phyloP scores from a whole-genome alignment of 2,888 invertebrate genomes.

The Drosophila birchii region DNA sequence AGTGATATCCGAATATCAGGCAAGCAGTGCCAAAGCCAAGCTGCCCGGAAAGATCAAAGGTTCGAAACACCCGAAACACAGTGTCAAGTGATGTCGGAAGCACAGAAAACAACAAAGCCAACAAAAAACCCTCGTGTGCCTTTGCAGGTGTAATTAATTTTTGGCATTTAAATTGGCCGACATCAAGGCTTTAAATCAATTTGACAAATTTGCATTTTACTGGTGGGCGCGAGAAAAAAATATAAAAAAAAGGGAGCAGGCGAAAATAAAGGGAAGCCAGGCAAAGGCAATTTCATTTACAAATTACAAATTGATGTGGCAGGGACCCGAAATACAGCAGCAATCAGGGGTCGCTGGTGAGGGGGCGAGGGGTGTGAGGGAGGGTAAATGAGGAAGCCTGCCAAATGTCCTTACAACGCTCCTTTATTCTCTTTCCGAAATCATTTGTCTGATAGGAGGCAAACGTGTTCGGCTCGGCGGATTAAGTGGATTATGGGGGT shows the following conservation, averaged over 20 bases:
- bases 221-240: constrained; percentile 21
- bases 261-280: constrained; percentile 41
- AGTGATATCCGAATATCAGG: constrained; percentile 19
- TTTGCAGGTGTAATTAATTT: constrained; percentile 72
- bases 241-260: constrained; percentile 14
- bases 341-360: constrained; percentile 23
- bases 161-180: constrained; percentile 70
- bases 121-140: constrained; percentile 25
- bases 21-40: background rate
- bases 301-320: constrained; percentile 72
- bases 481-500: constrained; percentile 47
- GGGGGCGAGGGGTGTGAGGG: background rate
- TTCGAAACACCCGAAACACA: constrained; percentile 18
- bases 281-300: constrained; percentile 72
- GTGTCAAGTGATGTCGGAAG: constrained; percentile 29
- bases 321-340: constrained; percentile 36
- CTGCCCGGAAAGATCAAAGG: constrained; percentile 30
- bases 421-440: constrained; percentile 26
- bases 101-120: background rate
- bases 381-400: constrained; percentile 6
- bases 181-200: constrained; percentile 71
- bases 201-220: constrained; percentile 70
- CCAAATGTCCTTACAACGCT: constrained; percentile 32
- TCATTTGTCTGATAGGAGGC: constrained; percentile 35
- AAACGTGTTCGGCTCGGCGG: constrained; percentile 37